A percentile compares a stretch with the other conserved stretches of the same genome.
Conservation (phyloP, 2,797 vertebrate genomes). For the Amblyopsis hoosieri region DNA sequence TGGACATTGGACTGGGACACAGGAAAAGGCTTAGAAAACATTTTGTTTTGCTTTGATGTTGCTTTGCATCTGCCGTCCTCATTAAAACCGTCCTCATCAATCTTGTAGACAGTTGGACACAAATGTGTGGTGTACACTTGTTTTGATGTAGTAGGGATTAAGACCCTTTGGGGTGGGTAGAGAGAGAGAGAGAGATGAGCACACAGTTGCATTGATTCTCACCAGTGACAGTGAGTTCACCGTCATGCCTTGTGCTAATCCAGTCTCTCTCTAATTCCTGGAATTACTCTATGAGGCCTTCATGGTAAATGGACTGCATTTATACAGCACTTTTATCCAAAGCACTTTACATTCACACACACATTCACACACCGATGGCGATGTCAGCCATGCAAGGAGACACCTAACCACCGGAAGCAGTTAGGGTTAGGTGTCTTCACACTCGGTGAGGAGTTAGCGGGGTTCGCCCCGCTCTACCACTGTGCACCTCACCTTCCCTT, state of each 20-base stretch:
- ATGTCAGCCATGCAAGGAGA: too few relatives aligned
- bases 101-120: background rate
- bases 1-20: constrained; percentile 24
- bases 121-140: constrained; percentile 2
- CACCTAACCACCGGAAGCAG: too few relatives aligned
- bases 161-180: constrained; percentile 11
- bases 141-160: constrained; percentile 46
- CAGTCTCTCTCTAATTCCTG: constrained; percentile 28
- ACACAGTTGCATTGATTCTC: constrained; percentile 48
- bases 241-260: too few relatives aligned
- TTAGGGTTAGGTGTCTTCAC: too few relatives aligned
- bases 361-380: too few relatives aligned
- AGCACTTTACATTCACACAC: too few relatives aligned
- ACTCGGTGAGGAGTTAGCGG: too few relatives aligned
- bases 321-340: too few relatives aligned
- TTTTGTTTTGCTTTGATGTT: constrained; percentile 56
- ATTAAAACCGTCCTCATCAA: background rate
- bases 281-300: constrained; percentile 47
- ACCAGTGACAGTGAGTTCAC: background rate
- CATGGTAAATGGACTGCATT: too few relatives aligned
- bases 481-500: constrained; percentile 31
- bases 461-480: too few relatives aligned
- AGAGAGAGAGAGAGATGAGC: constrained; percentile 7
- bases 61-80: constrained; percentile 24
- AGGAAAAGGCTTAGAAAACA: constrained; percentile 57